phyloP scores from a whole-genome alignment of 2,888 invertebrate genomes.

The Arrhopalites spinosus region DNA sequence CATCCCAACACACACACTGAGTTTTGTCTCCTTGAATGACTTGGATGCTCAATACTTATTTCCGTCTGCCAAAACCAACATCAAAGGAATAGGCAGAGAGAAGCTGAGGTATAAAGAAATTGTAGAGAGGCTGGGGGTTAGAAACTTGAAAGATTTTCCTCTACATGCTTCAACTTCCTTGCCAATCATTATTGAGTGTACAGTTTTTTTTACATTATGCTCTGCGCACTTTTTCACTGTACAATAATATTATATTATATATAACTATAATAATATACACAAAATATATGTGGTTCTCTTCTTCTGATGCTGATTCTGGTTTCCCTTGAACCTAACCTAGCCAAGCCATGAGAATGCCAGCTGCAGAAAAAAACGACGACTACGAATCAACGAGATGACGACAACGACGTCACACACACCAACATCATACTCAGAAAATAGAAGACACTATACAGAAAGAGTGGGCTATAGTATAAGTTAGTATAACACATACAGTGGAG shows the following conservation, averaged over 20 bases:
- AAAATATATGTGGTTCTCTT: constrained; percentile 1
- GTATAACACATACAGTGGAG: no score
- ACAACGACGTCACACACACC: no score
- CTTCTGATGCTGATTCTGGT: constrained; percentile 25
- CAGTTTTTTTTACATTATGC: no score
- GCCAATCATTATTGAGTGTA: not conserved
- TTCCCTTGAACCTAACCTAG: constrained; percentile 36
- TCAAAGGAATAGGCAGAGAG: not conserved
- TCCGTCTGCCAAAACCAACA: constrained; percentile 16
- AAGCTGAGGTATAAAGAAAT: no score
- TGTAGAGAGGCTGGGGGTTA: not conserved
- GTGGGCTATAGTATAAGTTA: no score
- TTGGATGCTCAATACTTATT: constrained; percentile 25
- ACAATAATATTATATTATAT: not conserved
- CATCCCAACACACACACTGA: no score
- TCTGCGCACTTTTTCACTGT: not conserved
- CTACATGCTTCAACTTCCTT: not conserved
- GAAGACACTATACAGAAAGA: no score
- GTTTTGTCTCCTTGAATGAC: constrained; percentile 22
- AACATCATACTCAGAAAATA: no score
- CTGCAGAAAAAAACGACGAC: constrained; percentile 6
- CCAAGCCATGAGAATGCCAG: constrained; percentile 31
- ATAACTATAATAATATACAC: no score
- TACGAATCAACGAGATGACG: constrained; percentile 8
- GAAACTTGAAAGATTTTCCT: no score